Evolutionary conservation across 1,140 invertebrate genomes (phyloP).

Genomic region (Scaptomyza pallida): DNA sequence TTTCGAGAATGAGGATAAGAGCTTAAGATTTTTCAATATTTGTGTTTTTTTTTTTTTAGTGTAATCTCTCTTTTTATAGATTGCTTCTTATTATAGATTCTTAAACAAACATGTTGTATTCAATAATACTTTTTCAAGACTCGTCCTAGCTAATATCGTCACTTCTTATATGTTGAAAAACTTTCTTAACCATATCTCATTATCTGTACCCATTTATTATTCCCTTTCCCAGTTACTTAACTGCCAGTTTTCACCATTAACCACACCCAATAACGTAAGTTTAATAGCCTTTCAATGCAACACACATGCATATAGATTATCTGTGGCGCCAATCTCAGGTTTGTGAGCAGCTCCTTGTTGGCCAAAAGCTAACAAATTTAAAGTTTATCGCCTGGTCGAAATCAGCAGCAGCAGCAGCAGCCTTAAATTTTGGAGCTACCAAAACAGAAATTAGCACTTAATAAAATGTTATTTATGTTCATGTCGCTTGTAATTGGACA

Average conservation of each 20-base stretch:
- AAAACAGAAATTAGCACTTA: slow-evolving; percentile 80
- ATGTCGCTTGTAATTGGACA: slow-evolving; percentile 66
- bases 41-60: no score
- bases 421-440: slow-evolving; percentile 45
- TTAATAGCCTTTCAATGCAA: neutral
- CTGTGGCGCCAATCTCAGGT: slow-evolving; percentile 55
- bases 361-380: slow-evolving; percentile 40
- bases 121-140: no score
- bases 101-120: no score
- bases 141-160: no score
- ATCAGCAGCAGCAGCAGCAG: slow-evolving; percentile 47
- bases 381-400: slow-evolving; percentile 45
- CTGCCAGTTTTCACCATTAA: neutral
- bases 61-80: no score
- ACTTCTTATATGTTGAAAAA: no score
- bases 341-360: slow-evolving; percentile 13
- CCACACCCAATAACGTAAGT: neutral
- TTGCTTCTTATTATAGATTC: no score
- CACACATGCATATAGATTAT: slow-evolving; percentile 18
- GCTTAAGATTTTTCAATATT: no score
- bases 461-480: slow-evolving; percentile 76
- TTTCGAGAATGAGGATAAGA: no score
- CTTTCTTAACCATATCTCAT: no score
- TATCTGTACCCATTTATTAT: neutral
- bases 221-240: no score